Conservation (phyloP, 2,888 invertebrate genomes). For the Lycophotia porphyrea region DNA sequence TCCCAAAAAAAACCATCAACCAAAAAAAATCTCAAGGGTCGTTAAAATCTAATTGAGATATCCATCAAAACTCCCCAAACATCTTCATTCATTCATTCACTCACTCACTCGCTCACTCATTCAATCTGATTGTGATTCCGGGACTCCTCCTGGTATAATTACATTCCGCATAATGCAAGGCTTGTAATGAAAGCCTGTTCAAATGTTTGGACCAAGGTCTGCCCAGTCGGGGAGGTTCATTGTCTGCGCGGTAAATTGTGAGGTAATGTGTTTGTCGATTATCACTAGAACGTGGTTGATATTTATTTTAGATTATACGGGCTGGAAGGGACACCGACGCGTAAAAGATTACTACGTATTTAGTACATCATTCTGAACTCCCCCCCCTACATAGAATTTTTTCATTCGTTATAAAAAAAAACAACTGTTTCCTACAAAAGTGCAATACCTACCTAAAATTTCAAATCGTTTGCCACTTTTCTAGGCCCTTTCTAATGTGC, state of each 20-base stretch:
- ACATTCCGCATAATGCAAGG: slow-evolving; percentile 56
- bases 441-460: not conserved
- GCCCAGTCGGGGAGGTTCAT: slow-evolving; percentile 48
- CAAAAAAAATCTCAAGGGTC: slow-evolving; percentile 47
- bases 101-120: slow-evolving; percentile 38
- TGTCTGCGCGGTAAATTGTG: slow-evolving; percentile 40
- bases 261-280: slow-evolving; percentile 55
- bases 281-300: slow-evolving; percentile 5
- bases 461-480: not conserved
- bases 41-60: slow-evolving; percentile 60
- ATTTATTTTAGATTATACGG: slow-evolving; percentile 15
- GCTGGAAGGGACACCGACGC: too few relatives aligned
- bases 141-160: slow-evolving; percentile 54
- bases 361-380: too few relatives aligned
- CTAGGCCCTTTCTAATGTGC: not conserved
- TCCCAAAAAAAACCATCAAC: slow-evolving; percentile 15
- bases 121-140: slow-evolving; percentile 55
- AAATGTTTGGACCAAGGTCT: slow-evolving; percentile 50
- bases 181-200: slow-evolving; percentile 46
- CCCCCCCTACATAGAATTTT: too few relatives aligned
- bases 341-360: too few relatives aligned
- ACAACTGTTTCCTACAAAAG: too few relatives aligned
- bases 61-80: slow-evolving; percentile 51
- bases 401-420: too few relatives aligned
- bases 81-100: slow-evolving; percentile 45